phyloP scores from a whole-genome alignment of 1,140 invertebrate genomes.

The Bombus polaris region DNA sequence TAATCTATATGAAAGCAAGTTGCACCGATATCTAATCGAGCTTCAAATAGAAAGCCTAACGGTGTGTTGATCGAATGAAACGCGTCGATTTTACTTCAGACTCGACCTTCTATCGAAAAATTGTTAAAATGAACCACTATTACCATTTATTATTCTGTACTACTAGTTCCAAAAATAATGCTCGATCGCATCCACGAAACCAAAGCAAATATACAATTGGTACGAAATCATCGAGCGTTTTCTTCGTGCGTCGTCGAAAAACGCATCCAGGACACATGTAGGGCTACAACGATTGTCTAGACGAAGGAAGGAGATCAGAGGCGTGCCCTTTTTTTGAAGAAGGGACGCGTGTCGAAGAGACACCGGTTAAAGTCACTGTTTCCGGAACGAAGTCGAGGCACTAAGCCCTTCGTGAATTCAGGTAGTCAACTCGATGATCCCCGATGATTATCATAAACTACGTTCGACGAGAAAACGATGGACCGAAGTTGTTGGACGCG shows the following conservation, averaged over 20 bases:
- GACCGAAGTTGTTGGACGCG: neutral
- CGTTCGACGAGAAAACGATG: neutral
- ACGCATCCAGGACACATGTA: neutral
- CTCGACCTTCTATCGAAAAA: neutral
- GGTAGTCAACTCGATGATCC: neutral
- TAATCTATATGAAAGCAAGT: neutral
- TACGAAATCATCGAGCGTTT: conserved; percentile 21
- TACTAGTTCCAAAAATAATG: conserved; percentile 21
- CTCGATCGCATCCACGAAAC: neutral
- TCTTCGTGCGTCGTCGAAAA: conserved; percentile 38
- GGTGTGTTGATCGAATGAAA: neutral
- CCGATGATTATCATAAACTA: neutral
- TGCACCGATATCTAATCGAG: conserved; percentile 34
- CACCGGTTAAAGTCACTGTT: neutral
- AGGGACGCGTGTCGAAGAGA: neutral
- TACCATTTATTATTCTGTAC: neutral
- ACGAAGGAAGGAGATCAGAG: neutral
- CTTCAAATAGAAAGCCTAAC: conserved; percentile 24
- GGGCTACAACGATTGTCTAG: conserved; percentile 15
- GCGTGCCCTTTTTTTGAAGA: too few species aligned
- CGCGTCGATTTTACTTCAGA: neutral
- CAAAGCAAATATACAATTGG: neutral
- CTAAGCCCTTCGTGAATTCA: neutral
- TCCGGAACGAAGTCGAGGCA: neutral
- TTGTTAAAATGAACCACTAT: conserved; percentile 1